phyloP scores from a whole-genome alignment of 2,113 vertebrate species.

The Hoplias malabaricus region DNA sequence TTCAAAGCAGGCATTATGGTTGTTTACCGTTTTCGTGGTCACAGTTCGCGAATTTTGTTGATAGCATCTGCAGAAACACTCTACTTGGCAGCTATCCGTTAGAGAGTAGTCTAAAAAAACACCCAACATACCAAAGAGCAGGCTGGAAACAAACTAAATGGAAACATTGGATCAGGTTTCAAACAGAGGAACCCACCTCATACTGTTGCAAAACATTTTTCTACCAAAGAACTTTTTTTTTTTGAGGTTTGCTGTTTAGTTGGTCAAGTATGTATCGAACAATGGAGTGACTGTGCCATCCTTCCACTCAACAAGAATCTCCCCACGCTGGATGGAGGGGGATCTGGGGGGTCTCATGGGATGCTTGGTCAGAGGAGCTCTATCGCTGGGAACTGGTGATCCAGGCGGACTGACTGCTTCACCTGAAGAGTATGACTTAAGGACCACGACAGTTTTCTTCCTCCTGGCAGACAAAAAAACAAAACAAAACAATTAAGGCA shows the following conservation, averaged over 20 bases:
- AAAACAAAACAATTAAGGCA: background rate
- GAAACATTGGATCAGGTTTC: background rate
- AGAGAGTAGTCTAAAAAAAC: background rate
- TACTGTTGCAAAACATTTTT: background rate
- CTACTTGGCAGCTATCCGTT: background rate
- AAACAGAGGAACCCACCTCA: background rate
- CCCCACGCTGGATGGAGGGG: conserved; percentile 72
- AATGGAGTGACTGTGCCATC: conserved; percentile 81
- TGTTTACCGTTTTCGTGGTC: background rate
- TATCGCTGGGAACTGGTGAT: conserved; percentile 66
- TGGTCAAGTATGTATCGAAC: conserved; percentile 70
- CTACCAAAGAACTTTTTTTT: background rate
- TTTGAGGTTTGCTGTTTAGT: conserved; percentile 8
- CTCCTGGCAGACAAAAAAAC: conserved; percentile 61
- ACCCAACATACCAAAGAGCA: background rate
- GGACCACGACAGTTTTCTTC: conserved; percentile 76
- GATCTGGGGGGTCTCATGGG: conserved; percentile 68
- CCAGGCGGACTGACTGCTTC: conserved; percentile 61
- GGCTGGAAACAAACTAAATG: background rate
- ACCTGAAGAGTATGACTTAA: conserved; percentile 70
- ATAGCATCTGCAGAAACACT: background rate
- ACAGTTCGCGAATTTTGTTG: background rate
- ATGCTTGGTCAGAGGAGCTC: conserved; percentile 68
- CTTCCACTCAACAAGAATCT: conserved; percentile 86
- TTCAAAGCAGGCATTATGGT: background rate